Evolutionary conservation across 1,140 invertebrate genomes (phyloP).

Genomic region (Pemphigus obesinymphae): DNA sequence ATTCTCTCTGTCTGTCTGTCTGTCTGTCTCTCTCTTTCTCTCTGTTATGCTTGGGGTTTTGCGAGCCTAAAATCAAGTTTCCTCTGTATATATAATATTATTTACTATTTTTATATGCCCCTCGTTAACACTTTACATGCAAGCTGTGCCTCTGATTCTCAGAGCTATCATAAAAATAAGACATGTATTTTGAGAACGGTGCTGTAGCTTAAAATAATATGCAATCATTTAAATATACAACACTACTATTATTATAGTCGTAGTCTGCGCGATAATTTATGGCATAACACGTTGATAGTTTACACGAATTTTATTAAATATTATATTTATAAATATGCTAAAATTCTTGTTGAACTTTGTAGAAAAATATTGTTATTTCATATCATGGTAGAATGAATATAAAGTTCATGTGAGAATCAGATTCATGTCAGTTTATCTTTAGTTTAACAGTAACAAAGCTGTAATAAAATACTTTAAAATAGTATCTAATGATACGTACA

Average conservation of each 20-base stretch:
- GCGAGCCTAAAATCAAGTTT: slow-evolving; percentile 5
- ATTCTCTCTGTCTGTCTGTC: not conserved
- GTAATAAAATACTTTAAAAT: too few relatives aligned
- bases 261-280: not conserved
- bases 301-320: not conserved
- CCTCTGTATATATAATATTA: not conserved
- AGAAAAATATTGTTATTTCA: too few relatives aligned
- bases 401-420: too few relatives aligned
- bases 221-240: not conserved
- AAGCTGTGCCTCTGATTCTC: not conserved
- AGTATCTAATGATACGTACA: too few relatives aligned
- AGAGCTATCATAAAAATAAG: slow-evolving; percentile 5
- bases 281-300: not conserved
- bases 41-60: not conserved
- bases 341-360: too few relatives aligned
- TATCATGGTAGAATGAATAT: too few relatives aligned
- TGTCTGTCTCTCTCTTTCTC: not conserved
- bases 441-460: too few relatives aligned
- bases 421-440: too few relatives aligned
- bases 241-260: not conserved
- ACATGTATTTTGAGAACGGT: not conserved
- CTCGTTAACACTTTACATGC: slow-evolving; percentile 3
- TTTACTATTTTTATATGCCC: not conserved
- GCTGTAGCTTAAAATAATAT: not conserved
- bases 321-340: too few relatives aligned